These are phyloP conservation scores for Stigmatopora nigra DNA, from an alignment of 2,113 vertebrate species.

Conservation along the genomic window DNA sequence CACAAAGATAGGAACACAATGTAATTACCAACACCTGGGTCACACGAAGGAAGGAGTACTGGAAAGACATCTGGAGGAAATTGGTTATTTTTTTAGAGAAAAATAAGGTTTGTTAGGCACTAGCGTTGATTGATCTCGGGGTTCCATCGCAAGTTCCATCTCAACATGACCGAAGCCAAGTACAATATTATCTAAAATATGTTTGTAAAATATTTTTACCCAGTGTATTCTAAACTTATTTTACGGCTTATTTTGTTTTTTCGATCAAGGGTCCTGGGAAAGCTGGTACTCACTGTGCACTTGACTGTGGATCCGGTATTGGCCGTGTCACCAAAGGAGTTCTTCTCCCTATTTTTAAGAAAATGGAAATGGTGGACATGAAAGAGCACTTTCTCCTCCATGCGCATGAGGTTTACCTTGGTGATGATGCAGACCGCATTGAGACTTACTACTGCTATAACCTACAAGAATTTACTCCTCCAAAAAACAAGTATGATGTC, in stretches of 20 bases:
- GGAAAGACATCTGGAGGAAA: too few relatives aligned
- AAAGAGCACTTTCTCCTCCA: slow-evolving; percentile 87
- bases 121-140: too few relatives aligned
- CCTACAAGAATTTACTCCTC: slow-evolving; percentile 84
- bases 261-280: slow-evolving; percentile 77
- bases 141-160: too few relatives aligned
- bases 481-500: slow-evolving; percentile 79
- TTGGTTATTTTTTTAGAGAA: too few relatives aligned
- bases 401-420: slow-evolving; percentile 84
- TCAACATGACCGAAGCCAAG: too few relatives aligned
- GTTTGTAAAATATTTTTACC: neutral
- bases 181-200: neutral
- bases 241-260: neutral
- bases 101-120: too few relatives aligned
- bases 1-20: too few relatives aligned
- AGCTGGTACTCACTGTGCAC: slow-evolving; percentile 76
- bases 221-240: neutral
- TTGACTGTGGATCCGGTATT: slow-evolving; percentile 91
- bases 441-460: slow-evolving; percentile 84
- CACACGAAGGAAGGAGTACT: too few relatives aligned
- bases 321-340: slow-evolving; percentile 88
- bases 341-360: slow-evolving; percentile 83
- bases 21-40: too few relatives aligned
- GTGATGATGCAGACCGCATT: slow-evolving; percentile 73
- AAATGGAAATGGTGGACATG: slow-evolving; percentile 90